Evolutionary conservation across 2,113 vertebrate species (phyloP).

Genomic region (Gallinago paraguaiae): DNA sequence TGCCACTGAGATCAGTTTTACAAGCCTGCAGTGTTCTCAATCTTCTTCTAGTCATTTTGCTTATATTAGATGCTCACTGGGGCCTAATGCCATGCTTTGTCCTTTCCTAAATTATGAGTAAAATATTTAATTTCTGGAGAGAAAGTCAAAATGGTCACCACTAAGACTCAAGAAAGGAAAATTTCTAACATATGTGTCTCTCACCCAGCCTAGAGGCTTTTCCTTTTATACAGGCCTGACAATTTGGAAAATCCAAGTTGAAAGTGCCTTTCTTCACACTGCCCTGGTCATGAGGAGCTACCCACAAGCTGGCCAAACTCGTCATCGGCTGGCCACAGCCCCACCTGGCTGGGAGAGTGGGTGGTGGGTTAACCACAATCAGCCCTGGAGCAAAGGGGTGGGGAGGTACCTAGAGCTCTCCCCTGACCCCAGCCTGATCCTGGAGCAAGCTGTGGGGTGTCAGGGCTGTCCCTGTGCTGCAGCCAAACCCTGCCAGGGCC

Average conservation of each 20-base stretch:
- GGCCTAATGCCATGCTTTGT: not conserved
- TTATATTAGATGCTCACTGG: not conserved
- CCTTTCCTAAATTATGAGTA: not conserved
- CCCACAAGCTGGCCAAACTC: accelerated
- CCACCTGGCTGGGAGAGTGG: not conserved
- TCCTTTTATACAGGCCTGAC: not conserved
- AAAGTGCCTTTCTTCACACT: not conserved
- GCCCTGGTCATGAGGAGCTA: not conserved
- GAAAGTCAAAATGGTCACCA: not conserved
- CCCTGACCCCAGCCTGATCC: not conserved
- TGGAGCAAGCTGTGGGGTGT: accelerated
- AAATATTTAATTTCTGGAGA: not conserved
- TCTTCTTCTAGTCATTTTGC: not conserved
- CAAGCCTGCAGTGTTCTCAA: not conserved
- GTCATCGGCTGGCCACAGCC: not conserved
- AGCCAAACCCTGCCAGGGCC: not conserved
- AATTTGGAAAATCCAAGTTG: not conserved
- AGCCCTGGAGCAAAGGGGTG: too few species aligned
- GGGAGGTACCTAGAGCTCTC: not conserved
- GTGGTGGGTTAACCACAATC: accelerated
- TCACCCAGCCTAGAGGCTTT: not conserved
- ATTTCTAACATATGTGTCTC: not conserved
- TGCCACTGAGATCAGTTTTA: not conserved
- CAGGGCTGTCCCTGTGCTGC: not conserved
- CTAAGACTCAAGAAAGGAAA: not conserved